These are phyloP conservation scores for Trochalopteron elliotii DNA, from an alignment of 2,113 vertebrate species.

Conservation along the genomic window DNA sequence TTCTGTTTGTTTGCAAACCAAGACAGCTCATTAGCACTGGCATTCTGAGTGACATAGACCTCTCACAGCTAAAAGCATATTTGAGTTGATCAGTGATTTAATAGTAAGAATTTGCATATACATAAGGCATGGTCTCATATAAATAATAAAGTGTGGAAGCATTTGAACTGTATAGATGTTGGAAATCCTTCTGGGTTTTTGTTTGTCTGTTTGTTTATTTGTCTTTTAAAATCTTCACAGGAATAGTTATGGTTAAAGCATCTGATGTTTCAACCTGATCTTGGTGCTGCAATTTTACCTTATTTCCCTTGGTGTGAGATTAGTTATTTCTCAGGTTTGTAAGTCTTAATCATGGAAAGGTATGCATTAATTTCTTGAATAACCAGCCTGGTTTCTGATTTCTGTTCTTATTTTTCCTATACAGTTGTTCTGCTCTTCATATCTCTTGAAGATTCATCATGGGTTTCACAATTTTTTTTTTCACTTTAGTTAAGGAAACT, in stretches of 20 bases:
- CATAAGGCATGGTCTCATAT: background rate
- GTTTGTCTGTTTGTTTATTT: background rate
- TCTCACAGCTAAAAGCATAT: background rate
- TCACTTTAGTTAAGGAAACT: background rate
- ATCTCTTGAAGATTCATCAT: background rate
- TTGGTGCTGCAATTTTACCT: background rate
- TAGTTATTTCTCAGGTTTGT: background rate
- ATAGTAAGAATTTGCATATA: background rate
- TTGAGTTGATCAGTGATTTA: background rate
- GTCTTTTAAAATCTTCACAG: background rate
- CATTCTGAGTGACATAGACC: background rate
- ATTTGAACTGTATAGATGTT: background rate
- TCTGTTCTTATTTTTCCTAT: background rate
- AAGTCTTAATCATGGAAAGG: background rate
- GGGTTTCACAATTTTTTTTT: background rate
- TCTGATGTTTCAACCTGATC: background rate
- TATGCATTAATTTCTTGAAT: background rate
- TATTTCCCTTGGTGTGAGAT: background rate
- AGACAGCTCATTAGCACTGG: background rate
- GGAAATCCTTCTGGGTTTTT: background rate
- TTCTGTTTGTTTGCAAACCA: background rate
- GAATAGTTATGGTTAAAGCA: background rate
- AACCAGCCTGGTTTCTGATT: background rate
- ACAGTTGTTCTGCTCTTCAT: background rate
- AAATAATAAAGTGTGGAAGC: background rate